A percentile compares a stretch with the other conserved stretches of the same genome.
Evolutionary conservation across 2,113 vertebrate genomes (phyloP).

Genomic region (Polypterus bichir): DNA sequence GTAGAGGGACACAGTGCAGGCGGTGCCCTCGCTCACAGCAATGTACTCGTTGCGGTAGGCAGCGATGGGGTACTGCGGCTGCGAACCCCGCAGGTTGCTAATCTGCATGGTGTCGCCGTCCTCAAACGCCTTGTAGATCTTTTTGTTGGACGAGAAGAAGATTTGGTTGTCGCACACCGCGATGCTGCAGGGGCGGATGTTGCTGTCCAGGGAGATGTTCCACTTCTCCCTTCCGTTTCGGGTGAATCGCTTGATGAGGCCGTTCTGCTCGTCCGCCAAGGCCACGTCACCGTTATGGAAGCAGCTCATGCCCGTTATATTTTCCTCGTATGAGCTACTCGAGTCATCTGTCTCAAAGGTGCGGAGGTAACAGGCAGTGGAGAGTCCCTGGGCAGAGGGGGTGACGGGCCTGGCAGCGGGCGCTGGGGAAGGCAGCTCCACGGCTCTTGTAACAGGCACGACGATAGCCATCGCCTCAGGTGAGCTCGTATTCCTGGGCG

Average conservation of each 20-base stretch:
- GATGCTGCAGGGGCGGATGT: slow-evolving; percentile 12
- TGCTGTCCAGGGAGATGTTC: slow-evolving; percentile 1
- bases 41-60: slow-evolving; percentile 20
- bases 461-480: not conserved
- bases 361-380: not conserved
- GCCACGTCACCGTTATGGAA: slow-evolving; percentile 15
- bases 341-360: slow-evolving; percentile 6
- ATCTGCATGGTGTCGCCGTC: slow-evolving; percentile 10
- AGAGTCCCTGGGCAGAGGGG: too few relatives aligned
- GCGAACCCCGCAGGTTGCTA: slow-evolving; percentile 13
- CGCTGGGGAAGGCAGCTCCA: not conserved
- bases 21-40: slow-evolving; percentile 20
- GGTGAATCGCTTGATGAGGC: slow-evolving; percentile 15
- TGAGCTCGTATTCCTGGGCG: not conserved
- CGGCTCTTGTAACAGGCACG: not conserved
- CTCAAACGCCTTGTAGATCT: slow-evolving; percentile 13
- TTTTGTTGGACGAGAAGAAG: slow-evolving; percentile 14
- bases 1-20: slow-evolving; percentile 20
- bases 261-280: slow-evolving; percentile 21
- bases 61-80: slow-evolving; percentile 16
- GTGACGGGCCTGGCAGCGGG: not conserved
- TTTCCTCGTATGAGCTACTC: not conserved
- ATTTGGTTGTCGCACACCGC: slow-evolving; percentile 12
- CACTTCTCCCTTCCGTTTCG: not conserved
- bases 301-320: slow-evolving; percentile 21